Evolutionary conservation across 2,113 vertebrate species (phyloP), one percentile per base, ranked within the genome.

Genomic region (Lampris incognitus): DNA sequence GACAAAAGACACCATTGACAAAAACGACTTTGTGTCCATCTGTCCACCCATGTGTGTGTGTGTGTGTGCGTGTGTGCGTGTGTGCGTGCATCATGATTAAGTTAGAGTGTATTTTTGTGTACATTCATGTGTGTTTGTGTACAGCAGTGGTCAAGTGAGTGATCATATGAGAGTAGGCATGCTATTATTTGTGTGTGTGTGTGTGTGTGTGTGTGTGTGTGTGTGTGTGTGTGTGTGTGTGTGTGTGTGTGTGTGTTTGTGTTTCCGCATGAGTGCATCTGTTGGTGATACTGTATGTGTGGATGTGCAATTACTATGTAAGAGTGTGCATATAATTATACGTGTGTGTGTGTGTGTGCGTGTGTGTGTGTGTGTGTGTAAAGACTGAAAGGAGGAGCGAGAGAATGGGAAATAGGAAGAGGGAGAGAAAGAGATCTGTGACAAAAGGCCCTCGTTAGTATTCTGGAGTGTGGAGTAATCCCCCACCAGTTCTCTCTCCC

Each of bases 1-100:
- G 78, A 94, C 94, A 94, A 93, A 93, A 92, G 92, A 82, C 68
- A 13, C 85, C 89, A 92, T 91, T 93, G 87, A 94, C 89, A 89
- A 89, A 93, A 92, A 91, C 76, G 66, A 87, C 87, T 88, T 69
- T 85, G 84, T 87, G 72, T 59, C 76, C 84, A 82, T 88, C 74
- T 37, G 13, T 58, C n/a, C 56, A 7, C 38, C 9, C 10, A 3
- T 60, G 60, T 82, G 66, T 88, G 76, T 72, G 76, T 73, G 66
- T 69, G 79, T 69, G 76, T 48, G 81, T 40, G 74, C 68, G 77
- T 72, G 70, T 74, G 79, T 69, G 60, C 80, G 57, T 74, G 65
- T 54, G 68, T 52, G 55, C 49, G 44, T 52, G 52, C 42, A 60
- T 65, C 24, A 24, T 24, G 24, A 24, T 24, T 24, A 24, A 24